Conservation (phyloP, 64 coral and sea anemone genomes). For the Catalaphyllia jardinei region DNA sequence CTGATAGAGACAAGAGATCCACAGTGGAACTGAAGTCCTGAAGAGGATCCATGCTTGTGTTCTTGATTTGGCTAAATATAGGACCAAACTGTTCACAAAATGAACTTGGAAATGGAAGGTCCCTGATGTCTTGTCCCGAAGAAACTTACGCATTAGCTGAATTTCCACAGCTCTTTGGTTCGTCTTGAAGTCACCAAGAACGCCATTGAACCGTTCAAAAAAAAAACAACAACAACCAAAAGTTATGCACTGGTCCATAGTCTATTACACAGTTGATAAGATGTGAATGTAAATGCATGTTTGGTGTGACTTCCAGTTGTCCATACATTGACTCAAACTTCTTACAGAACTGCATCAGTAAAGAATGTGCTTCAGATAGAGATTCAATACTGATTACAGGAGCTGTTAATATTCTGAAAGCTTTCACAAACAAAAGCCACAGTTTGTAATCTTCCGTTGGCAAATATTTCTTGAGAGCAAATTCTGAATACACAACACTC, state of each 20-base stretch:
- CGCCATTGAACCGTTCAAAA: slow-evolving; percentile 65
- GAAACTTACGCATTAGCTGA: slow-evolving; percentile 56
- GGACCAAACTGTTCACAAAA: slow-evolving; percentile 9
- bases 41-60: slow-evolving; percentile 4
- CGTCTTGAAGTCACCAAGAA: slow-evolving; percentile 39
- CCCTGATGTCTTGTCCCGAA: slow-evolving; percentile 20
- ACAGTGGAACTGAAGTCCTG: background rate
- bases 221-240: slow-evolving; percentile 53
- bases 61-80: slow-evolving; percentile 29
- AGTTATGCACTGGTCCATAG: slow-evolving; percentile 56
- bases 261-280: slow-evolving; percentile 54
- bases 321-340: slow-evolving; percentile 36
- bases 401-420: background rate
- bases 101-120: slow-evolving; percentile 41
- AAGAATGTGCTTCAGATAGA: background rate
- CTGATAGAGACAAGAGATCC: background rate
- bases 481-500: slow-evolving; percentile 20
- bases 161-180: slow-evolving; percentile 68
- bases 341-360: slow-evolving; percentile 7
- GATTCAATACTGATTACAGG: background rate
- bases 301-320: background rate
- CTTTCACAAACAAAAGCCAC: slow-evolving; percentile 44
- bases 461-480: background rate
- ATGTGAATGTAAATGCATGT: slow-evolving; percentile 67
- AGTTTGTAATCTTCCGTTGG: background rate